Evolutionary conservation across 2,888 invertebrate species (phyloP).

Genomic region (Coecobrya sp.): DNA sequence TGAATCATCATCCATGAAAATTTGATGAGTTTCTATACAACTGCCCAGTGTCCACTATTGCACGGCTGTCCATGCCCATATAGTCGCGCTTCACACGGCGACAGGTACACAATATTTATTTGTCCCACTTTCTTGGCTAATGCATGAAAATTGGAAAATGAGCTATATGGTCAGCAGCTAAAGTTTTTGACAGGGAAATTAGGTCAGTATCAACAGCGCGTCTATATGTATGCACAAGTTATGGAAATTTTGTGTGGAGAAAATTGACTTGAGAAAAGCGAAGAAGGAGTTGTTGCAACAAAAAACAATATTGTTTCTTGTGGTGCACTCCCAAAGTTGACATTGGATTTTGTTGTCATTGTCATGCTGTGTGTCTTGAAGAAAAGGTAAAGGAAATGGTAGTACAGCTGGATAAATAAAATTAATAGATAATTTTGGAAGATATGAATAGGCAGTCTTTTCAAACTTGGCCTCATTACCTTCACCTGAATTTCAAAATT

Average conservation of each 20-base stretch:
- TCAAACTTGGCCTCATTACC: slow-evolving; percentile 80
- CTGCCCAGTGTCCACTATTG: slow-evolving; percentile 11
- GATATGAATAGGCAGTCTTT: not conserved
- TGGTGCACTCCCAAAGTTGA: slow-evolving; percentile 1
- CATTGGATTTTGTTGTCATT: slow-evolving; percentile 41
- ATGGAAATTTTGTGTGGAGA: not conserved
- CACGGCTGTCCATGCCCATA: not conserved
- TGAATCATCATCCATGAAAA: slow-evolving; percentile 65
- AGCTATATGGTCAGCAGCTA: not conserved
- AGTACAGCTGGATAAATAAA: slow-evolving; percentile 12
- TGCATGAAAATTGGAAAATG: slow-evolving; percentile 40
- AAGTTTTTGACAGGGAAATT: slow-evolving; percentile 60
- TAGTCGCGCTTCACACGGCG: not conserved
- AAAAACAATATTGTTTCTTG: not conserved
- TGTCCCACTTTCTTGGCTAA: slow-evolving; percentile 26
- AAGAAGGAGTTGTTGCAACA: not conserved
- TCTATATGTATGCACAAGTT: too few species aligned
- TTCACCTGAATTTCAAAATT: slow-evolving; percentile 75
- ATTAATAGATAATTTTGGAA: not conserved
- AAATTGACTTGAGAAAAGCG: slow-evolving; percentile 2
- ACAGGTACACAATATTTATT: not conserved
- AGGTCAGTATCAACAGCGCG: slow-evolving; percentile 80
- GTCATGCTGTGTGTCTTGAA: slow-evolving; percentile 23
- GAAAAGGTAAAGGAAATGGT: not conserved
- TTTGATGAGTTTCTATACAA: slow-evolving; percentile 64